These are phyloP conservation scores for Sebastes nivosus DNA, from an alignment of 2,797 vertebrate genomes.

Conservation along the genomic window DNA sequence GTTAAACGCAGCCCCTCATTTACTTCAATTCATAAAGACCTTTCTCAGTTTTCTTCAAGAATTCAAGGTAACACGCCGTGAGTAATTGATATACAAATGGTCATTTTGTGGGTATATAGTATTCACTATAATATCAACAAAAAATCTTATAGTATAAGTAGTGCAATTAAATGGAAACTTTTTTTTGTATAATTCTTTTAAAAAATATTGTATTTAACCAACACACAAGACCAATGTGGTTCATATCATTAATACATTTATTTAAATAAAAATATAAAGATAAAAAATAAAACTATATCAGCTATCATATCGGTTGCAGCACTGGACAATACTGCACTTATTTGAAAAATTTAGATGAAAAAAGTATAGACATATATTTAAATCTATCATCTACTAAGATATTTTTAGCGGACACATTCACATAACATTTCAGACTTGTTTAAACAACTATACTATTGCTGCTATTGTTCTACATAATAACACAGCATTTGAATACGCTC, in stretches of 20 bases:
- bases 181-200: not conserved
- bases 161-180: accelerated
- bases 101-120: not conserved
- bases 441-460: not conserved
- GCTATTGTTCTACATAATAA: not conserved
- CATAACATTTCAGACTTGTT: not conserved
- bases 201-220: not conserved
- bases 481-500: not conserved
- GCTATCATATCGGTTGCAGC: not conserved
- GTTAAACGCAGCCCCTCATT: no score
- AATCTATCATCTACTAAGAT: not conserved
- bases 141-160: not conserved
- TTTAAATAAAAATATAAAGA: not conserved
- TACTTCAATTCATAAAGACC: no score
- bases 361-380: not conserved
- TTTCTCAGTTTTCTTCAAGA: no score
- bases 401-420: not conserved
- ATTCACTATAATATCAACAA: not conserved
- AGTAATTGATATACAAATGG: not conserved
- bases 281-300: not conserved
- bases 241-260: not conserved
- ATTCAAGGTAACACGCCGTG: no score
- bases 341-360: not conserved
- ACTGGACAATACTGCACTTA: not conserved
- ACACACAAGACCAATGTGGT: not conserved